Percentiles rank a stretch among this genome's conserved stretches.
Evolutionary conservation across 2,888 invertebrate genomes (phyloP).

Genomic region (Keiferia lycopersicella): DNA sequence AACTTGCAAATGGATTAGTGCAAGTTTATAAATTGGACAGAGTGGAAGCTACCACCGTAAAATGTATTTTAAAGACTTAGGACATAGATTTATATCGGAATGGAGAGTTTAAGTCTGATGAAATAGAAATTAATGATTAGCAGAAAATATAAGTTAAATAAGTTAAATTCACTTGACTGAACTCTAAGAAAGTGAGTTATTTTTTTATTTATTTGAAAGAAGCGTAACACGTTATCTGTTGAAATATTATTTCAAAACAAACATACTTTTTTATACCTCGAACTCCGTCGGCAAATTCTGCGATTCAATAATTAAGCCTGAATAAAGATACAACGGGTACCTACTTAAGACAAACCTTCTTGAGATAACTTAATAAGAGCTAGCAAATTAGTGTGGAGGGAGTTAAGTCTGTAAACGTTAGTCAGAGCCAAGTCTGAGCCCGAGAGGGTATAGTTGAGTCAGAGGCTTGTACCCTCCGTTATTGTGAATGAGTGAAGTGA

Average conservation of each 20-base stretch:
- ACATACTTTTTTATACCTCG: neutral
- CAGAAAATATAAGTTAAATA: too few relatives aligned
- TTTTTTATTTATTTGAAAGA: too few relatives aligned
- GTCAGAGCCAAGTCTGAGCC: constrained; percentile 6
- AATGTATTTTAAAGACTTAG: too few relatives aligned
- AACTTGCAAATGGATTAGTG: neutral
- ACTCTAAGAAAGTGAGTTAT: too few relatives aligned
- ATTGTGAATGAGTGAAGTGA: neutral
- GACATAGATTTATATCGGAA: too few relatives aligned
- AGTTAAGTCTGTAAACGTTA: constrained; percentile 44
- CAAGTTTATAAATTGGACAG: neutral
- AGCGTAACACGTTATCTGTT: too few relatives aligned
- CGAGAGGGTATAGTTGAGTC: neutral
- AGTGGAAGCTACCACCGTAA: neutral
- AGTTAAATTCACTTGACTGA: too few relatives aligned
- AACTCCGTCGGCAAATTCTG: neutral
- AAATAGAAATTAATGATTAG: too few relatives aligned
- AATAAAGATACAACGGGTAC: constrained; percentile 37
- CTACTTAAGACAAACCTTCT: constrained; percentile 37
- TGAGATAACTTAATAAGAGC: constrained; percentile 66
- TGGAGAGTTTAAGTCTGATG: too few relatives aligned
- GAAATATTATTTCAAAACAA: too few relatives aligned
- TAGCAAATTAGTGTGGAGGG: constrained; percentile 64
- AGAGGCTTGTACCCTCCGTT: neutral
- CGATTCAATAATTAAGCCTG: too few relatives aligned